These are phyloP conservation scores for Rhincodon typus DNA, from an alignment of 2,797 vertebrate species.

Conservation along the genomic window DNA sequence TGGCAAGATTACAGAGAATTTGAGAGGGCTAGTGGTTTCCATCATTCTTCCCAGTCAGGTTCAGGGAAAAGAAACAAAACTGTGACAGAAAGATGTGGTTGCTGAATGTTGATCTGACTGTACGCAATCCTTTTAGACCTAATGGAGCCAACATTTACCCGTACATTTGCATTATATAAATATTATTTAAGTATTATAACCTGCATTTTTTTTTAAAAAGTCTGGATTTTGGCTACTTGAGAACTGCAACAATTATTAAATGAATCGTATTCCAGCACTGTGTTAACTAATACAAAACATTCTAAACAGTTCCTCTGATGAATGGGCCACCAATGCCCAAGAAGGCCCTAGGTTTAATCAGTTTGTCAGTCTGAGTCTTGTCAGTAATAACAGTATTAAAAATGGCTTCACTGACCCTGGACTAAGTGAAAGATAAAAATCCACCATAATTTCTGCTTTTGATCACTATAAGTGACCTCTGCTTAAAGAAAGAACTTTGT, in stretches of 20 bases:
- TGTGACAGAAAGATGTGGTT: not conserved
- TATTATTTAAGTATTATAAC: not conserved
- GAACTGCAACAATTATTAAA: not conserved
- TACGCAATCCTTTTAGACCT: not conserved
- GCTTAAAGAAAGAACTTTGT: not conserved
- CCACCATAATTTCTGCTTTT: not conserved
- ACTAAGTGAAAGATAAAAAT: not conserved
- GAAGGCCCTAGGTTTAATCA: not conserved
- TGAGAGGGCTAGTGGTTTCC: conserved; percentile 22
- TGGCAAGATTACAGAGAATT: conserved; percentile 30
- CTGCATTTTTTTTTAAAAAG: not conserved
- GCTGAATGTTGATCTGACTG: not conserved
- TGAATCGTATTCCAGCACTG: not conserved
- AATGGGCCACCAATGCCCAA: not conserved
- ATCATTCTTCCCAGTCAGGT: conserved; percentile 3
- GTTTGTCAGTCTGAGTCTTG: not conserved
- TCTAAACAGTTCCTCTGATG: not conserved
- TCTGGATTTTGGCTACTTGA: not conserved
- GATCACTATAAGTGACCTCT: not conserved
- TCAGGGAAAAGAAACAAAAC: conserved; percentile 10
- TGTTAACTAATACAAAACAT: not conserved
- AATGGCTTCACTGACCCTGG: not conserved
- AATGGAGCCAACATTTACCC: not conserved
- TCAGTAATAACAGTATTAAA: not conserved
- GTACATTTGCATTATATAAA: not conserved